Base-by-base conservation (phyloP, 2,888 invertebrate genomes). In the Macropis europaea region DNA sequence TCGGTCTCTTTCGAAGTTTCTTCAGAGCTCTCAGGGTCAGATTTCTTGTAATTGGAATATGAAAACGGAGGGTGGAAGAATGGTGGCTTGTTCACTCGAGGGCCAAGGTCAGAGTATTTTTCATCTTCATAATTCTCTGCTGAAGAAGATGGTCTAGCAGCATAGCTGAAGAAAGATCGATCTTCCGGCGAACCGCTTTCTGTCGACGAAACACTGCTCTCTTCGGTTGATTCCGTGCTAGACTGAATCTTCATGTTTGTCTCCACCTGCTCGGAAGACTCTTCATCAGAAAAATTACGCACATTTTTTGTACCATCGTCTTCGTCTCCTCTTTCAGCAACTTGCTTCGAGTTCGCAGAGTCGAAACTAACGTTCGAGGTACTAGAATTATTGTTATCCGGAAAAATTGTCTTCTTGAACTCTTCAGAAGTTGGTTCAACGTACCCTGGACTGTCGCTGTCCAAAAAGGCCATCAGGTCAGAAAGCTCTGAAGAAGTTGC, bases 51-150 rank as follows among this genome's bases (percentile, higher is more conserved):
- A 5, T 26, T 66, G 17, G 63, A 82, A 22, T 73, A 60, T 1
- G 77, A 70, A 30, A 88, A 89, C 5, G 74, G 71, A 0, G 89
- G 88, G 73, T 88, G 88, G 61, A 86, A 73, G 56, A 89, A 89
- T 1, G 82, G 73, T 13, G 89, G 86, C 34, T 89, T 89, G 50
- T 82, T 85, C 3, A 89, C 28, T 9, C 89, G 76, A 0, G 87
- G 85, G 0, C 89, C 89, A 9, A 89, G 73, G 11, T 87, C 81
- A 0, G 84, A 40, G 54, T 84, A 86, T 28, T 80, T 83, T 0
- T 82, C 79, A 54, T 90, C 87, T n/a, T 88, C 83, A 64, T 76
- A 84, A 72, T 78, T 85, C 66, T 88, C 87, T 1, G 84, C 79
- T 0, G 86, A 87, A 0, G 88, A 89, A n/a, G 71, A 78, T 2